These are phyloP conservation scores for Stichopus horrens DNA, from an alignment of 53 echinoderm and acorn worm genomes.

Conservation along the genomic window DNA sequence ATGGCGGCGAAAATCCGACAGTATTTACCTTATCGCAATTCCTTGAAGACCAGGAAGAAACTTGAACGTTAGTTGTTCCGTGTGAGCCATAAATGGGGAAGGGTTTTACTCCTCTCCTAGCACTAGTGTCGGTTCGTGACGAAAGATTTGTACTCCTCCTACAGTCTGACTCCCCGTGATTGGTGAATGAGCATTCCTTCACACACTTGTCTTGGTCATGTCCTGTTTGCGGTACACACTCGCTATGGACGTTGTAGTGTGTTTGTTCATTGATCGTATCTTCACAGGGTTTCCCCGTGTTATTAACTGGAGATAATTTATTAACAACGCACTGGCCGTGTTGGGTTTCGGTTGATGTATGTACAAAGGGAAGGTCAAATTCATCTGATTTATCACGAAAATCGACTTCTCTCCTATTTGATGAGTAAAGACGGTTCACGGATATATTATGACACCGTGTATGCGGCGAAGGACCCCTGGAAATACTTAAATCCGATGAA, in stretches of 20 bases:
- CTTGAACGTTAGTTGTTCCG: background rate
- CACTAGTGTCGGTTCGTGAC: background rate
- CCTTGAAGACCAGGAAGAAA: constrained; percentile 1
- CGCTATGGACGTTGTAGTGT: background rate
- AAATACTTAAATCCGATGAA: constrained; percentile 4
- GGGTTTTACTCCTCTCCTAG: constrained; percentile 33
- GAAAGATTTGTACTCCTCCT: constrained; percentile 28
- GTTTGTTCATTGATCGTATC: constrained; percentile 33
- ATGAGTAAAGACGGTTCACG: background rate
- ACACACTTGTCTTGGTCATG: constrained; percentile 33
- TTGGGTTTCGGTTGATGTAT: constrained; percentile 34
- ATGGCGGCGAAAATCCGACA: constrained; percentile 53
- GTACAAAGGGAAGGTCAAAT: constrained; percentile 43
- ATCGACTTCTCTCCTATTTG: constrained; percentile 6
- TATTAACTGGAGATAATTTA: constrained; percentile 46
- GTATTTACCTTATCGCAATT: constrained; percentile 41
- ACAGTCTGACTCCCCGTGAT: constrained; percentile 13
- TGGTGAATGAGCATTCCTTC: constrained; percentile 14
- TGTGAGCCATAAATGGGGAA: constrained; percentile 27
- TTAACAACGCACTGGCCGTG: constrained; percentile 16
- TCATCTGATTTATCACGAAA: constrained; percentile 37
- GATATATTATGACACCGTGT: background rate
- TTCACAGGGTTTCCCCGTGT: constrained; percentile 47
- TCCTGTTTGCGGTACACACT: constrained; percentile 38
- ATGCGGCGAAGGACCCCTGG: background rate